Percentiles rank a stretch among this genome's conserved stretches.
phyloP scores from a whole-genome alignment of 2,113 vertebrate genomes.

The Microcebus tavaratra region DNA sequence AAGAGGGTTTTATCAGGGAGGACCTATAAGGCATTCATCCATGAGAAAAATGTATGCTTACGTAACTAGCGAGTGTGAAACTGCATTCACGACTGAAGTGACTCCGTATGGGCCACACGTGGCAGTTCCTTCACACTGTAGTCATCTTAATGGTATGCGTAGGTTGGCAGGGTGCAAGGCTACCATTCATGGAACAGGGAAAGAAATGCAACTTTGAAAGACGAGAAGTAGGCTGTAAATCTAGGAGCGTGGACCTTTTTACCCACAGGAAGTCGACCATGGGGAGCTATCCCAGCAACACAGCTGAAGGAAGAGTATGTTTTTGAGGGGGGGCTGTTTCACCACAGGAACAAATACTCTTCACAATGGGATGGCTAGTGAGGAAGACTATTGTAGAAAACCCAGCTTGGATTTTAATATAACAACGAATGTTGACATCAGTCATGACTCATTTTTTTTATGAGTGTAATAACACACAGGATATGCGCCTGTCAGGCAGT shows the following conservation, averaged over 20 bases:
- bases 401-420: conserved; percentile 35
- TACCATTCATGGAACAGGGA: not conserved
- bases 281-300: not conserved
- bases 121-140: not conserved
- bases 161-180: not conserved
- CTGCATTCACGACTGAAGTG: accelerated
- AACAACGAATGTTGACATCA: not conserved
- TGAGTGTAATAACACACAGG: conserved; percentile 26
- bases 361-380: conserved; percentile 15
- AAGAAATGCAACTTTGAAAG: not conserved
- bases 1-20: not conserved
- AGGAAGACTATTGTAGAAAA: not conserved
- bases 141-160: not conserved
- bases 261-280: not conserved
- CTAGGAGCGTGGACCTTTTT: not conserved
- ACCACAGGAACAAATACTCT: conserved; percentile 19
- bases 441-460: conserved; percentile 58
- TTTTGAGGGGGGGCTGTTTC: not conserved
- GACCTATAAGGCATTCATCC: not conserved
- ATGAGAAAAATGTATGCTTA: not conserved
- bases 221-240: not conserved
- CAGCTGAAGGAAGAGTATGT: not conserved
- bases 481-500: not conserved
- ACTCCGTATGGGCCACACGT: not conserved
- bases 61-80: not conserved